phyloP scores from a whole-genome alignment of 2,113 vertebrate genomes.

The Poeciliopsis prolifica region DNA sequence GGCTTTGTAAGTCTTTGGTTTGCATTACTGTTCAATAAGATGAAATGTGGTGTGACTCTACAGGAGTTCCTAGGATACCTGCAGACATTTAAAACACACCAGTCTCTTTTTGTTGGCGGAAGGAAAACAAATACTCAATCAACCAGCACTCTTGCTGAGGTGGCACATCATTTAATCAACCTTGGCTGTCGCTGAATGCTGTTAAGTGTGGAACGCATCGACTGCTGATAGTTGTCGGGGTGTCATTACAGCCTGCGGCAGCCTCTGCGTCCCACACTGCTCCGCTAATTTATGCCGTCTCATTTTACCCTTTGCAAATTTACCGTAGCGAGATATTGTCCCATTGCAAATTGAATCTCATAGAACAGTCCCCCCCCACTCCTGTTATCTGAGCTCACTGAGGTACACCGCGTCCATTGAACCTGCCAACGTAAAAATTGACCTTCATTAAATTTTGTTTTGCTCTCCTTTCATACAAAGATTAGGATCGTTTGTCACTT shows the following conservation, averaged over 20 bases:
- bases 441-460: conserved; percentile 68
- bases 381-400: conserved; percentile 42
- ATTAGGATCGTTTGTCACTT: conserved; percentile 67
- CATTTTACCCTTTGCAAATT: conserved; percentile 32
- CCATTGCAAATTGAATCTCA: conserved; percentile 46
- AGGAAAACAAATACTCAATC: conserved; percentile 65
- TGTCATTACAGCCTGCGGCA: conserved; percentile 49
- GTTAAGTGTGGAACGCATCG: conserved; percentile 46
- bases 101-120: conserved; percentile 31
- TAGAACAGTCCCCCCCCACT: neutral
- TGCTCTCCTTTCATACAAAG: conserved; percentile 54
- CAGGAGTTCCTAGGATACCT: conserved; percentile 44
- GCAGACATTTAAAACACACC: conserved; percentile 52
- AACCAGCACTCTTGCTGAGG: conserved; percentile 34
- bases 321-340: conserved; percentile 23
- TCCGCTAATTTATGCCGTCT: conserved; percentile 47
- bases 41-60: conserved; percentile 48
- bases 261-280: conserved; percentile 24
- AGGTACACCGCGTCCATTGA: conserved; percentile 50
- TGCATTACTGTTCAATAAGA: conserved; percentile 32
- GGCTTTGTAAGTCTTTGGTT: conserved; percentile 9
- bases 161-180: conserved; percentile 64
- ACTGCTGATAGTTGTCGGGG: conserved; percentile 47
- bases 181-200: conserved; percentile 39
- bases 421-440: conserved; percentile 53